Percentiles rank a stretch among this genome's conserved stretches.
These are phyloP conservation scores for Panonychus citri DNA, from an alignment of 1,140 invertebrate species.

Conservation along the genomic window DNA sequence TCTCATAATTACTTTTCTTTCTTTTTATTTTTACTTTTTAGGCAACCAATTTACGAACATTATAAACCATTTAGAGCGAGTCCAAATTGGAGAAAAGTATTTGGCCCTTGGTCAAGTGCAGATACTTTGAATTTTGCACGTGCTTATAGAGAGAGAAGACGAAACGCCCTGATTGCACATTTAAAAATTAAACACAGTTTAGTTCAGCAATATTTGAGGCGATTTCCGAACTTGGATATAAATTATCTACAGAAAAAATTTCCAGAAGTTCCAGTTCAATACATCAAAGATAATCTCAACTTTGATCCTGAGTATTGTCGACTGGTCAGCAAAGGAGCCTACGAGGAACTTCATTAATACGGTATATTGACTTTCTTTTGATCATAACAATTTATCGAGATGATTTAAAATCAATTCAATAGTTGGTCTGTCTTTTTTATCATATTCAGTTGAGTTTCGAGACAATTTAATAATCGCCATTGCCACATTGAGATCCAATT, in stretches of 20 bases:
- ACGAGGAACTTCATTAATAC: background rate
- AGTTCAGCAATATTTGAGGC: constrained; percentile 39
- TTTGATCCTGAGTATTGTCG: background rate
- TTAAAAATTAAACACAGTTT: constrained; percentile 14
- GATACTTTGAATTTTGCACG: constrained; percentile 12
- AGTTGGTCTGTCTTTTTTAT: constrained; percentile 16
- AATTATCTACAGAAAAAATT: constrained; percentile 42
- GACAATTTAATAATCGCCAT: constrained; percentile 12
- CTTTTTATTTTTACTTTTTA: constrained; percentile 2
- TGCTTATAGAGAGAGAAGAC: constrained; percentile 9
- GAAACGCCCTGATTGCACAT: background rate
- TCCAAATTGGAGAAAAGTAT: constrained; percentile 9
- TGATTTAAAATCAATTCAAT: constrained; percentile 9
- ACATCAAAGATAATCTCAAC: constrained; percentile 3
- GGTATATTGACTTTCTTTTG: too few relatives aligned
- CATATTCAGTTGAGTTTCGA: constrained; percentile 13
- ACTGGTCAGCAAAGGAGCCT: background rate
- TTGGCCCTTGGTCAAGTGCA: constrained; percentile 8
- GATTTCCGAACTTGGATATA: constrained; percentile 49
- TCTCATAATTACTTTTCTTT: background rate
- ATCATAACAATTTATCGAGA: too few relatives aligned
- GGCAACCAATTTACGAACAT: constrained; percentile 13
- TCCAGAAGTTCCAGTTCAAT: constrained; percentile 32
- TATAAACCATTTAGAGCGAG: constrained; percentile 14
- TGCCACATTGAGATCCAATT: constrained; percentile 11